Evolutionary conservation across 2,797 vertebrate species (phyloP).

Genomic region (Syngnathus acus): DNA sequence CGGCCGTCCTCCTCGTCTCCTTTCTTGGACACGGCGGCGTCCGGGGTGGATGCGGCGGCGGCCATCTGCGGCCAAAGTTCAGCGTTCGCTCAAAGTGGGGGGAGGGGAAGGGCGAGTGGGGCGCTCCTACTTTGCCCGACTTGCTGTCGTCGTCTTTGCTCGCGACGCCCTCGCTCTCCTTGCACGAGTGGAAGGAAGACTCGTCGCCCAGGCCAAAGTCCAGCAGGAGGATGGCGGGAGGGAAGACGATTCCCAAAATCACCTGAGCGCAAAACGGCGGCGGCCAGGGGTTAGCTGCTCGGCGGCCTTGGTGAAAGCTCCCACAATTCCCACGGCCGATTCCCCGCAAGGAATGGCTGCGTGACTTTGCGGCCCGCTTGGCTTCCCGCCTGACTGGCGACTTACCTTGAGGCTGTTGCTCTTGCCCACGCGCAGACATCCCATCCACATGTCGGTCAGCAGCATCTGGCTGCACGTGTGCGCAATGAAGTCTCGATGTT

Average conservation of each 20-base stretch:
- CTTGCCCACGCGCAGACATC: slow-evolving; percentile 86
- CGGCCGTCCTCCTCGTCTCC: slow-evolving; percentile 85
- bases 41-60: slow-evolving; percentile 66
- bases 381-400: too few species aligned
- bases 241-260: slow-evolving; percentile 86
- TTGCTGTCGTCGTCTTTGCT: slow-evolving; percentile 80
- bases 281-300: too few species aligned
- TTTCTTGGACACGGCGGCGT: slow-evolving; percentile 75
- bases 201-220: slow-evolving; percentile 88
- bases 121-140: slow-evolving; percentile 63
- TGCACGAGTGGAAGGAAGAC: slow-evolving; percentile 73
- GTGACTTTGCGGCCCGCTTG: too few species aligned
- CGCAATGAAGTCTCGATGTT: slow-evolving; percentile 93
- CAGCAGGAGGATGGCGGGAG: slow-evolving; percentile 85
- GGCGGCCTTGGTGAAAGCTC: too few species aligned
- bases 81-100: not conserved
- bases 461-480: slow-evolving; percentile 98
- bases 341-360: too few species aligned
- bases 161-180: slow-evolving; percentile 70
- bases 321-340: too few species aligned
- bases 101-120: too few species aligned
- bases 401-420: slow-evolving; percentile 88
- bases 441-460: slow-evolving; percentile 98
- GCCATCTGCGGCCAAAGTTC: slow-evolving; percentile 46
- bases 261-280: slow-evolving; percentile 64